phyloP scores from a whole-genome alignment of 2,113 vertebrate species.

The Vombatus ursinus region DNA sequence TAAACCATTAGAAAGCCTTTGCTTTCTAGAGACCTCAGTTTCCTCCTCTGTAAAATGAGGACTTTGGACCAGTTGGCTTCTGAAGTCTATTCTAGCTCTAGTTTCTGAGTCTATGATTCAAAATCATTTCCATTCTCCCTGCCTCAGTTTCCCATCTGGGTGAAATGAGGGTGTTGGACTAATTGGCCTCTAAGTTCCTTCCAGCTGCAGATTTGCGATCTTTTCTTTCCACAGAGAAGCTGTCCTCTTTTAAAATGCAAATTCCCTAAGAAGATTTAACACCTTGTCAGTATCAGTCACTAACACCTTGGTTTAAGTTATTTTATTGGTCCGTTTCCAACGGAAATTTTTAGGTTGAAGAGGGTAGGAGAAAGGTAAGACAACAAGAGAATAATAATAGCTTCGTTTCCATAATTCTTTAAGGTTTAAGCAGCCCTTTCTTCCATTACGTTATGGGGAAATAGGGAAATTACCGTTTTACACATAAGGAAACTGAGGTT shows the following conservation, averaged over 20 bases:
- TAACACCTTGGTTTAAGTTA: background rate
- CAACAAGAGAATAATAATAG: background rate
- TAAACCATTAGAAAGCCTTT: background rate
- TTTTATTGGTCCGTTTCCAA: background rate
- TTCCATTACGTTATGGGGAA: fast-evolving
- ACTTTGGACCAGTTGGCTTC: background rate
- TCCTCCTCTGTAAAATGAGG: background rate
- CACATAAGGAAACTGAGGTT: background rate
- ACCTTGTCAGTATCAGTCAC: background rate
- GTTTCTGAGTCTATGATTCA: background rate
- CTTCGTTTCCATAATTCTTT: background rate
- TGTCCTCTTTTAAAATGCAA: background rate
- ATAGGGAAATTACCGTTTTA: background rate
- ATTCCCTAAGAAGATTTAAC: background rate
- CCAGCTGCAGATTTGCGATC: background rate
- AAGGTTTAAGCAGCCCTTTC: background rate
- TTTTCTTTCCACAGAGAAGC: background rate
- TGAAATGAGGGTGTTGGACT: background rate
- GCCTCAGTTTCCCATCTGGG: background rate
- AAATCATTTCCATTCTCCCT: background rate
- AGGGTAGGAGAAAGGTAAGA: background rate
- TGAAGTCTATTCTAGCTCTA: background rate
- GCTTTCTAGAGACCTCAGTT: background rate
- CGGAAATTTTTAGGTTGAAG: background rate
- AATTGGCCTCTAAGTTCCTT: background rate